phyloP scores from a whole-genome alignment of 1,140 invertebrate genomes.

The Babylonia areolata region DNA sequence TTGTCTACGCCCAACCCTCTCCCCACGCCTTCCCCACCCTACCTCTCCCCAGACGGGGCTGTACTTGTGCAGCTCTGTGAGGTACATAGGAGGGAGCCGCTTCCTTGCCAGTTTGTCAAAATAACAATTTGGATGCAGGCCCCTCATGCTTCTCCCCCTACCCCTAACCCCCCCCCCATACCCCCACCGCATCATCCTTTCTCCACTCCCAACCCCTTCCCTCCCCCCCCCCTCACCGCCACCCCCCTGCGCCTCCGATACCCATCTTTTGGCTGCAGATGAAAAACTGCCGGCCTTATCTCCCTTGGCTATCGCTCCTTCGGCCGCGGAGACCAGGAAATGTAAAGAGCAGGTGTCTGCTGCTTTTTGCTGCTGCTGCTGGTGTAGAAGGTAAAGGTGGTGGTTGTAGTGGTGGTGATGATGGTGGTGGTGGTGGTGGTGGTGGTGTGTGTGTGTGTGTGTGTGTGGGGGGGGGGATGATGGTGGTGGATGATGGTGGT shows the following conservation, averaged over 20 bases:
- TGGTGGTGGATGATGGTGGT: no score
- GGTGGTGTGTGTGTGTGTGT: neutral
- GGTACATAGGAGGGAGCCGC: neutral
- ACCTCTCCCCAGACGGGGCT: neutral
- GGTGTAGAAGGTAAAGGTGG: neutral
- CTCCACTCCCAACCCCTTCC: neutral
- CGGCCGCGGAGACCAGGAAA: constrained; percentile 4
- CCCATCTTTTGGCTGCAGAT: constrained; percentile 2
- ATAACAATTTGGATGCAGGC: neutral
- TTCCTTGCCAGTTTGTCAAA: neutral
- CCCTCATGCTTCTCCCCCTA: neutral
- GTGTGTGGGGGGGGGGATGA: neutral
- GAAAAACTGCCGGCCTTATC: constrained; percentile 7
- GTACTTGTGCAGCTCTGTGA: neutral
- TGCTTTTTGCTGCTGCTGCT: neutral
- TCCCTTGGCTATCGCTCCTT: constrained; percentile 1
- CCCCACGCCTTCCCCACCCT: neutral
- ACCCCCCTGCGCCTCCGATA: neutral
- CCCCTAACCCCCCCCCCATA: neutral
- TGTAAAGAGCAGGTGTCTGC: constrained; percentile 2
- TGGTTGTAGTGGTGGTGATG: neutral
- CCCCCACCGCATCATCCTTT: neutral
- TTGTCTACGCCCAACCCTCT: neutral
- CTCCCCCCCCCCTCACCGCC: neutral
- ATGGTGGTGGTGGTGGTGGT: neutral